Conservation (phyloP, 2,888 invertebrate genomes). For the Scaptomyza flava region DNA sequence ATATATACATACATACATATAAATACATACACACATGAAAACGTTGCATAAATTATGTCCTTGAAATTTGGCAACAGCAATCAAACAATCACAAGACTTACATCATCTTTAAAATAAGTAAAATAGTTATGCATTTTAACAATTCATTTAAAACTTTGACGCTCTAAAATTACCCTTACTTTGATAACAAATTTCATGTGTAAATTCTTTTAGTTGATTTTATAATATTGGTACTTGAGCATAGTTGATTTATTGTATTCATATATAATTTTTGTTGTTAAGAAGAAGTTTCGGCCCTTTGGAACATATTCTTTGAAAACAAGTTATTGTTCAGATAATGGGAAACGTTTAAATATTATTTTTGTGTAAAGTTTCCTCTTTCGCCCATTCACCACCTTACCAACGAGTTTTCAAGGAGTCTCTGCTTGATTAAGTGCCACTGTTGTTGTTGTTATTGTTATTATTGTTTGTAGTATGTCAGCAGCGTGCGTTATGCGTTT, state of each 20-base stretch:
- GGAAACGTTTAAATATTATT: not conserved
- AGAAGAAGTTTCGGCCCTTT: not conserved
- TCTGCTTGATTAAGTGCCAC: conserved; percentile 45
- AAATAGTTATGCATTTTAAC: conserved; percentile 3
- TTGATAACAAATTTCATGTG: too few species aligned
- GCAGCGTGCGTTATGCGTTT: conserved; percentile 55
- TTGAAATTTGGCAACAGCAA: conserved; percentile 28
- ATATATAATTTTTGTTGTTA: not conserved
- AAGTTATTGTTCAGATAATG: not conserved
- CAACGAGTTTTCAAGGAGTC: conserved; percentile 47
- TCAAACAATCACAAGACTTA: conserved; percentile 22
- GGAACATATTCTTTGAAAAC: not conserved
- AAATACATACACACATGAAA: not conserved
- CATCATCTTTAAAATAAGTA: conserved; percentile 12
- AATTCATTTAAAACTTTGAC: not conserved
- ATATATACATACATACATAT: conserved; percentile 3
- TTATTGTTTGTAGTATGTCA: conserved; percentile 34
- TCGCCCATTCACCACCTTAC: not conserved
- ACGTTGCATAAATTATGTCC: conserved; percentile 67
- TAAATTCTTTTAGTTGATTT: too few species aligned
- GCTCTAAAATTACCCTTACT: too few species aligned
- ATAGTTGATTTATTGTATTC: too few species aligned
- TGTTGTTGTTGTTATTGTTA: conserved; percentile 40
- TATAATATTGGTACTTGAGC: too few species aligned
- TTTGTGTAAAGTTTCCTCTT: not conserved